phyloP scores from a whole-genome alignment of 2,888 invertebrate genomes.

The Drosophila subsilvestris region DNA sequence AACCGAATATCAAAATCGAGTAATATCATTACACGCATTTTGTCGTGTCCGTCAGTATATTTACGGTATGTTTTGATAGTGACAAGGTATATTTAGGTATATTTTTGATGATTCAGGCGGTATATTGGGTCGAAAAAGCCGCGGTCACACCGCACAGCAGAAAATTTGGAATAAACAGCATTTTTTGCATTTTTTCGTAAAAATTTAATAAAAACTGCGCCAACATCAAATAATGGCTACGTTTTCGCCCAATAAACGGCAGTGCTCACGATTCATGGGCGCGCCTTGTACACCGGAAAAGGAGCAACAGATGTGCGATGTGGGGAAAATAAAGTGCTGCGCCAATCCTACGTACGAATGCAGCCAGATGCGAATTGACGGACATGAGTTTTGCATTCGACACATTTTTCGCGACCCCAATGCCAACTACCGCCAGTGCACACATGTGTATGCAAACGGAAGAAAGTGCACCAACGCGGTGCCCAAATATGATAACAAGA shows the following conservation, averaged over 20 bases:
- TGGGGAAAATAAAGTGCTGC: constrained; percentile 87
- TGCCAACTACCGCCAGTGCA: constrained; percentile 94
- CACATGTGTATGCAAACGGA: constrained; percentile 87
- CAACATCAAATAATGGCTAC: constrained; percentile 52
- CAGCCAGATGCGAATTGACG: constrained; percentile 88
- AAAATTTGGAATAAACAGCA: no score
- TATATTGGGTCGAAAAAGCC: no score
- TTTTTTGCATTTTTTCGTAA: not conserved
- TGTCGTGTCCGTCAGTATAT: no score
- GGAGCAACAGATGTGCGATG: constrained; percentile 82
- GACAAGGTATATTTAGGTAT: no score
- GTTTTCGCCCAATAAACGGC: constrained; percentile 72
- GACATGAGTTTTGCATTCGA: constrained; percentile 90
- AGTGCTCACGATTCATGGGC: constrained; percentile 62
- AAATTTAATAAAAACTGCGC: not conserved
- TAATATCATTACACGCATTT: no score
- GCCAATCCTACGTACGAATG: constrained; percentile 88
- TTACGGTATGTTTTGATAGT: no score
- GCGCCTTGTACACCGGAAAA: constrained; percentile 73
- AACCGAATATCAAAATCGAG: no score
- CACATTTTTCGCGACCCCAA: constrained; percentile 93
- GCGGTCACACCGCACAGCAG: no score
- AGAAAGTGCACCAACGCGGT: constrained; percentile 92
- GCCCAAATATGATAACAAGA: constrained; percentile 89
- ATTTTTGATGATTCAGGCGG: no score